Conservation (phyloP, 2,113 vertebrate genomes). For the Triplophysa siluroides region DNA sequence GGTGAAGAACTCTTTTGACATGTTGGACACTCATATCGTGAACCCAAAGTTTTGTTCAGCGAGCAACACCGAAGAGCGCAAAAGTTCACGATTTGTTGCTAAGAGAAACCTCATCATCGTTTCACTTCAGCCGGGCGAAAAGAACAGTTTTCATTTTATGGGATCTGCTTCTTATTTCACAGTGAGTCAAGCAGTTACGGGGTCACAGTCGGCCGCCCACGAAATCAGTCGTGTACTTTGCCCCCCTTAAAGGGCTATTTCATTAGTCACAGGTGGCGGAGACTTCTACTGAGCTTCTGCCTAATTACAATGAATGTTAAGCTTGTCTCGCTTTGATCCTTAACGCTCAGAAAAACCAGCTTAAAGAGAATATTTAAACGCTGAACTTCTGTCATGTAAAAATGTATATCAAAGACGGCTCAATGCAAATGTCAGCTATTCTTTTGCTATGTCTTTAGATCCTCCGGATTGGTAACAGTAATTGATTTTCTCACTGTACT, state of each 20-base stretch:
- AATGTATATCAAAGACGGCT: constrained; percentile 49
- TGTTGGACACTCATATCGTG: neutral
- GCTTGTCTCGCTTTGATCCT: constrained; percentile 48
- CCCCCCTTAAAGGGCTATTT: constrained; percentile 30
- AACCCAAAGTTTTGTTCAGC: constrained; percentile 4
- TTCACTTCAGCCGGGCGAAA: constrained; percentile 37
- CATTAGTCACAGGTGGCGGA: constrained; percentile 50
- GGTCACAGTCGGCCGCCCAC: constrained; percentile 24
- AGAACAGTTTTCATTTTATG: constrained; percentile 52
- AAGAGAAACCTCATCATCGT: constrained; percentile 20
- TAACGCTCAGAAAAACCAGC: constrained; percentile 2
- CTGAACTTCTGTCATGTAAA: constrained; percentile 44
- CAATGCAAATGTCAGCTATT: neutral
- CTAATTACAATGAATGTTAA: constrained; percentile 50
- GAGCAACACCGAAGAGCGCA: neutral
- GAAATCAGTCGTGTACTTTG: constrained; percentile 39
- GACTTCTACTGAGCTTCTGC: constrained; percentile 25
- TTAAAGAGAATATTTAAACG: constrained; percentile 44
- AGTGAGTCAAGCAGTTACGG: constrained; percentile 30
- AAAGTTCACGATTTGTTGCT: constrained; percentile 39
- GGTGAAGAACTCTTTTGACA: neutral
- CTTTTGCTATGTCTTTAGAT: neutral
- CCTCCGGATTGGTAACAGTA: neutral
- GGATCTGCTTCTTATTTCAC: constrained; percentile 47
- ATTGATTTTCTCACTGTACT: neutral